These are phyloP conservation scores for Chinchilla lanigera DNA, from an alignment of 2,113 vertebrate species.

Conservation along the genomic window DNA sequence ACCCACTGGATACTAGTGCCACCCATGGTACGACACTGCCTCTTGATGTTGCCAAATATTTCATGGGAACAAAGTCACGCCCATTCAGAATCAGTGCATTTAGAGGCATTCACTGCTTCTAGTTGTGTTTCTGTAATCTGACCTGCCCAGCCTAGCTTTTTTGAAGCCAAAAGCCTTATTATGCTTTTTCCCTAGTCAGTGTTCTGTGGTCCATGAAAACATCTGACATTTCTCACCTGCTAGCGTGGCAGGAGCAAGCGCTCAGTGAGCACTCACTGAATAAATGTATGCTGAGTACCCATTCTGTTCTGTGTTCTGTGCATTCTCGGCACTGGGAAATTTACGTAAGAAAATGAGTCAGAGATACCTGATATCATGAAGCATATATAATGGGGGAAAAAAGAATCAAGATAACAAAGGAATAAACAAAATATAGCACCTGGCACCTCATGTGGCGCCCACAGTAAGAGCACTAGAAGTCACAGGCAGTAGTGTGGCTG, in stretches of 20 bases:
- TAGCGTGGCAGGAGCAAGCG: fast-evolving
- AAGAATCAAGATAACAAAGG: neutral
- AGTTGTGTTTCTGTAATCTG: neutral
- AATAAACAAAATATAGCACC: neutral
- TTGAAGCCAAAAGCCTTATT: neutral
- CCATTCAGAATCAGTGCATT: neutral
- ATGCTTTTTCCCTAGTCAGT: neutral
- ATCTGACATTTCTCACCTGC: neutral
- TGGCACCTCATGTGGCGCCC: neutral
- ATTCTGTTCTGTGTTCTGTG: neutral
- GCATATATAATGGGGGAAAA: neutral
- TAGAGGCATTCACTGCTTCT: neutral
- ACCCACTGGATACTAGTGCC: neutral
- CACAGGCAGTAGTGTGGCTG: neutral
- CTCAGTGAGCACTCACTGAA: neutral
- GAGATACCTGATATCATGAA: neutral
- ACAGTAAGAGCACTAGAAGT: neutral
- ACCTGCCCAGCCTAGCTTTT: neutral
- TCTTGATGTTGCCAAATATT: neutral
- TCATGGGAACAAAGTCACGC: neutral
- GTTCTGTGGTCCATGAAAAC: neutral
- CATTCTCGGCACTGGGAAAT: neutral
- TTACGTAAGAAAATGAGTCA: neutral
- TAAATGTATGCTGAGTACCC: neutral
- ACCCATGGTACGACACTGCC: neutral